A percentile compares a stretch with the other conserved stretches of the same genome.
Evolutionary conservation across 2,797 vertebrate genomes (phyloP).

Genomic region (Perodicticus potto): DNA sequence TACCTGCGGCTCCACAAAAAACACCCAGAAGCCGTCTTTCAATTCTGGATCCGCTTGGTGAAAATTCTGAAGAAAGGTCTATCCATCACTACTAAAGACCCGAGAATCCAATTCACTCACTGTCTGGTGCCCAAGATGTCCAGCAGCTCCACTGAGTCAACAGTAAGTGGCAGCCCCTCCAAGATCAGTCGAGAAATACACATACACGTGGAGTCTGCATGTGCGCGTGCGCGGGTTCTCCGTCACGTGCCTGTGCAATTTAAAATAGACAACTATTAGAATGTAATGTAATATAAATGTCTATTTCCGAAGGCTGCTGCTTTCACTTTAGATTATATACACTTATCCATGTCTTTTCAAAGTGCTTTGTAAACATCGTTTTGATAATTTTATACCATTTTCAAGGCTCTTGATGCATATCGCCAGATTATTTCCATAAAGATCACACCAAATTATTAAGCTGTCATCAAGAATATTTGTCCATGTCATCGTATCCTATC

Average conservation of each 20-base stretch:
- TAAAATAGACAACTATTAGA: too few relatives aligned
- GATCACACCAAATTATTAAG: slow-evolving; percentile 9
- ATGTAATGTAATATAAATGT: neutral
- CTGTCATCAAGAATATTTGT: neutral
- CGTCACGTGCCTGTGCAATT: too few relatives aligned
- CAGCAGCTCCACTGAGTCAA: slow-evolving; percentile 23
- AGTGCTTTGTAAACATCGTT: neutral
- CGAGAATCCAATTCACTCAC: slow-evolving; percentile 78
- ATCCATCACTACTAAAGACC: slow-evolving; percentile 86
- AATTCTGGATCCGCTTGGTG: slow-evolving; percentile 82
- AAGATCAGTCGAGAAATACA: neutral
- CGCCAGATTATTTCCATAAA: neutral
- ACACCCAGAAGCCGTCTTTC: slow-evolving; percentile 81
- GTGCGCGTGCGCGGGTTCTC: rapidly evolving
- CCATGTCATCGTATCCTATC: neutral
- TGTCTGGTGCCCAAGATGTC: slow-evolving; percentile 80
- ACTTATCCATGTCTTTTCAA: neutral
- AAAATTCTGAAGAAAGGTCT: slow-evolving; percentile 82
- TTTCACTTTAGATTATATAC: neutral
- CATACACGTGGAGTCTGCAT: neutral
- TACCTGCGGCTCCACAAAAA: slow-evolving; percentile 83
- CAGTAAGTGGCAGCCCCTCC: slow-evolving; percentile 58
- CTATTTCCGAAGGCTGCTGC: neutral
- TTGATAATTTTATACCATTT: slow-evolving; percentile 34
- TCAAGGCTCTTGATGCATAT: neutral